Base-by-base conservation (phyloP, 2,113 vertebrate species). In the Gymnarchus niloticus region DNA sequence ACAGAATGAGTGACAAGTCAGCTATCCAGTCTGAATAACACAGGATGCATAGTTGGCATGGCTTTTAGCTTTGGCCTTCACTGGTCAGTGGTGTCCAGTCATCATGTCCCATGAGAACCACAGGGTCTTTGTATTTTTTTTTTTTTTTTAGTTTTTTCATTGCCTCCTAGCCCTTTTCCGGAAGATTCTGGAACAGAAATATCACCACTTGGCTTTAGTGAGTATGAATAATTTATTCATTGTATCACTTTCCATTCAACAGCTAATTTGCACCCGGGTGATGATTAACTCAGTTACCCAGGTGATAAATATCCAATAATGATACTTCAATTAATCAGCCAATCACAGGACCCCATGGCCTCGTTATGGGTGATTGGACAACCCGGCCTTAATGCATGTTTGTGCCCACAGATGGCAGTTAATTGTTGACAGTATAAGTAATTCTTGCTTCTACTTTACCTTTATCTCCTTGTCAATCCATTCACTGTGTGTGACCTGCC, bases 1-100 rank as follows among this genome's bases (percentile, higher is more conserved):
- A n/a, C n/a, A 25, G 59, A 61, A 14, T 28, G 5, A 65, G 61
- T 82, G 81, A 81, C 83, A 87, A 88, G 61, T 87, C 84, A 82
- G 82, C 82, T 56, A 28, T 19, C 84, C 84, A 54, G 25, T 61
- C 51, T 7, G 37, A 10, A 23, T 57, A 83, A 65, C 59, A 83
- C 61, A 57, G 82, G 59, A 10, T 61, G 25, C 25, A n/a, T 7
- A 0, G 59, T 28, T 23, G 25, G 59, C 2, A 10, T 61, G 59
- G 0, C 59, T 65, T 33, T 65, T n/a, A 1, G 25, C 25, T 33
- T 28, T 65, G 59, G 25, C n/a, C 9, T 65, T 33, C 59, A 28
- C 12, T 28, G 33, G 2, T 12, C 25, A 28, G 25, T 12, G 25
- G 8, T 7, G 25, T 65, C 59, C n/a, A 28, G 59, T 65, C 3